Evolutionary conservation across 1,140 invertebrate genomes (phyloP).

Genomic region (Orchesella cincta): DNA sequence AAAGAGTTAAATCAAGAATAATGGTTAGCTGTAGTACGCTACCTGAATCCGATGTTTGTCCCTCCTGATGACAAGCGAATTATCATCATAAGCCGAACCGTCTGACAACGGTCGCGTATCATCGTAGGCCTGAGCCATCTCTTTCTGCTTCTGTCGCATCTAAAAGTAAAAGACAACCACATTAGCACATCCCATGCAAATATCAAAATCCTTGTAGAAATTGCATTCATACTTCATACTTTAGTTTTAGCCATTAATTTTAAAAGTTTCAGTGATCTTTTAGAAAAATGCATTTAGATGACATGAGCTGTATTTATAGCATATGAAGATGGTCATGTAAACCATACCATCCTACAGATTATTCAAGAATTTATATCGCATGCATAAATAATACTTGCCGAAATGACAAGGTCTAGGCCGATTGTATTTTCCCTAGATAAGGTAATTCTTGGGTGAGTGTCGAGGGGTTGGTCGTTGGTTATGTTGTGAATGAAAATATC

Average conservation of each 20-base stretch:
- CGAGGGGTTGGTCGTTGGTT: too few relatives aligned
- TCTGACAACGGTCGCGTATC: slow-evolving; percentile 64
- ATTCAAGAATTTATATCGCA: background rate
- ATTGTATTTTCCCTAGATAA: background rate
- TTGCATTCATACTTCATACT: slow-evolving; percentile 10
- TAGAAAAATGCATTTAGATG: background rate
- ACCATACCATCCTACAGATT: too few relatives aligned
- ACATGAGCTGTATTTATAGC: slow-evolving; percentile 23
- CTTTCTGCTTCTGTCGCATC: slow-evolving; percentile 55
- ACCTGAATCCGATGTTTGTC: slow-evolving; percentile 54
- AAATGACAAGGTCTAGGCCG: slow-evolving; percentile 12
- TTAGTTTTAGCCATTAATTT: background rate
- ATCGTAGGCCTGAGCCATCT: slow-evolving; percentile 52
- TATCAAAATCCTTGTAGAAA: background rate
- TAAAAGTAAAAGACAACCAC: slow-evolving; percentile 42
- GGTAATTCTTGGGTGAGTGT: too few relatives aligned
- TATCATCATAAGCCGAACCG: slow-evolving; percentile 59
- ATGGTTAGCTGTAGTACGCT: too few relatives aligned
- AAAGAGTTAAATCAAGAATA: too few relatives aligned
- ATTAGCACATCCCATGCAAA: background rate
- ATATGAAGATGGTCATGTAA: background rate
- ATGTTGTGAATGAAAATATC: background rate
- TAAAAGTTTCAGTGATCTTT: background rate
- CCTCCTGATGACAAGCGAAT: slow-evolving; percentile 53
- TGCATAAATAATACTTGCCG: slow-evolving; percentile 23